Evolutionary conservation across 2,888 invertebrate genomes (phyloP), one percentile per base, ranked within the genome.

Genomic region (Arrhopalites spinosus): DNA sequence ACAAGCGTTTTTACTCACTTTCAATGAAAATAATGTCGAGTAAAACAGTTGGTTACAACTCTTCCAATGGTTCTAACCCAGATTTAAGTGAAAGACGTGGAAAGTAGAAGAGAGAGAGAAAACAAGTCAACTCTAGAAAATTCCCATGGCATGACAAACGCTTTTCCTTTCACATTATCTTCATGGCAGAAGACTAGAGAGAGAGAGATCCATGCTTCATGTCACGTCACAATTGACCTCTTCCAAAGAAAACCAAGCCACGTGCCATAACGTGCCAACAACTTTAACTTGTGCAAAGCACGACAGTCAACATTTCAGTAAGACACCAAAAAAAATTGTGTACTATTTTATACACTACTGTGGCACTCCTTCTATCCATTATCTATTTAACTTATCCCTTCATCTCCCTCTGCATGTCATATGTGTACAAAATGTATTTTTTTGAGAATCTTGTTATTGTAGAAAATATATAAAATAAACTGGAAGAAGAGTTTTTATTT

Each of bases 131-230:
- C 8, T 5, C 29, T 17, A 30, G n/a, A 30, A 64, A 64, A 30
- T 30, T 30, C n/a, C 36, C n/a, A 64, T 64, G 36, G 64, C 64
- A 64, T 29, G 36, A 64, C 64, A 64, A 64, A 64, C 64, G 64
- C 30, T 64, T 64, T 36, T 64, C 30, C 64, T 64, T 64, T 64
- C 64, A 64, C 29, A 64, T 30, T 64, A 64, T 59, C 59, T 59
- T 30, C 64, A 29, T 64, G 29, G 29, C 20, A 53, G n/a, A 8
- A 8, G 8, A 15, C 30, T 20, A 29, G 29, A n/a, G n/a, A n/a
- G n/a, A n/a, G n/a, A n/a, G n/a, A n/a, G n/a, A n/a, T n/a, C 30
- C 64, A 64, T 64, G 15, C 36, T 15, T 30, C 27, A 27, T 61
- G 23, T 27, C 23, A 23, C 61, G n/a, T 47, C 53, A 53, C 64